phyloP scores from a whole-genome alignment of 2,888 invertebrate species.

The Machimus atricapillus region DNA sequence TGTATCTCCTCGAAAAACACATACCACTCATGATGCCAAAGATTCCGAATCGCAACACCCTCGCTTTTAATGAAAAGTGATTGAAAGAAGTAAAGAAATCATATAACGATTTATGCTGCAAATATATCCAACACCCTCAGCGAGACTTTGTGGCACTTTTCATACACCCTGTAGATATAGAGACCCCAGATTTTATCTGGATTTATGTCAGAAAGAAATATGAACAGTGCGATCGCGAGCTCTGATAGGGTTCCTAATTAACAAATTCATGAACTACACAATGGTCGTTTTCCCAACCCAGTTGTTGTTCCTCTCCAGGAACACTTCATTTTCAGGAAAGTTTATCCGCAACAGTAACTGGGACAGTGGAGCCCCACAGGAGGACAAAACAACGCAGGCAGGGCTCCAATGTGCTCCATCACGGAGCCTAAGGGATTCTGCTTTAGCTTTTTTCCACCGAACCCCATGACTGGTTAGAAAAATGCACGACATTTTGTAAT shows the following conservation, averaged over 20 bases:
- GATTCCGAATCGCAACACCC: background rate
- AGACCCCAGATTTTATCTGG: background rate
- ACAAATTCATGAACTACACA: slow-evolving; percentile 7
- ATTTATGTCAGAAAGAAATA: slow-evolving; percentile 12
- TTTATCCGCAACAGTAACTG: background rate
- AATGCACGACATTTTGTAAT: slow-evolving; percentile 27
- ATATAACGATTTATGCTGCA: background rate
- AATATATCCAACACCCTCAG: background rate
- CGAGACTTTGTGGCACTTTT: background rate
- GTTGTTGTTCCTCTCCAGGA: background rate
- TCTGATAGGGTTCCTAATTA: slow-evolving; percentile 20
- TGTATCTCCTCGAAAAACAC: background rate
- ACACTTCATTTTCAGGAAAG: background rate
- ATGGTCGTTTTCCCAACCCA: background rate
- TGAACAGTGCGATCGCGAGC: background rate
- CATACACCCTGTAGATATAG: background rate
- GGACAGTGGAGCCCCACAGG: background rate
- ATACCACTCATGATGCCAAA: background rate
- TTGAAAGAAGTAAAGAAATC: background rate
- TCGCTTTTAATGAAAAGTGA: background rate
- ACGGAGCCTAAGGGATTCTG: background rate
- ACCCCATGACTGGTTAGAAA: background rate
- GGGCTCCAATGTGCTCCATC: background rate
- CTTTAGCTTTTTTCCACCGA: background rate
- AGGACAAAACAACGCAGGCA: background rate